phyloP scores from a whole-genome alignment of 2,888 invertebrate species.

The Busseola fusca region DNA sequence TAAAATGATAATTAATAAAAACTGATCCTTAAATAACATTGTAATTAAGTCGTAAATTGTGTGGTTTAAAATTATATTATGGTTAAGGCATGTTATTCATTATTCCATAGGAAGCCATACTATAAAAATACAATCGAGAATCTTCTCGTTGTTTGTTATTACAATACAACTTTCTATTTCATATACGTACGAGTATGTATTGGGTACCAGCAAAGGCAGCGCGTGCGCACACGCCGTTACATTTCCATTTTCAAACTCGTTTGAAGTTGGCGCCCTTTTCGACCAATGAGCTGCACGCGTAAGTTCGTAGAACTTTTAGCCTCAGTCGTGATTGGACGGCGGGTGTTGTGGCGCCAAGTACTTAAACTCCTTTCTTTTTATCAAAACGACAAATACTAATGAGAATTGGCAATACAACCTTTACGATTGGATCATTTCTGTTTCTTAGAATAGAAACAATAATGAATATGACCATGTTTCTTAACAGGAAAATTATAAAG shows the following conservation, averaged over 20 bases:
- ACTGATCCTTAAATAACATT: neutral
- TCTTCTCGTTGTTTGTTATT: constrained; percentile 16
- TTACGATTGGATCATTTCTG: constrained; percentile 19
- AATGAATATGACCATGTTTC: constrained; percentile 8
- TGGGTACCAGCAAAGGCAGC: constrained; percentile 51
- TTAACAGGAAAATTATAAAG: no score
- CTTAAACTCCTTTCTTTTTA: constrained; percentile 55
- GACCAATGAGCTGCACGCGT: constrained; percentile 72
- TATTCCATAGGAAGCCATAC: neutral
- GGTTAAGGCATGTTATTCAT: neutral
- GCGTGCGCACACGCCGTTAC: constrained; percentile 70
- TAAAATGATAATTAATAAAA: neutral
- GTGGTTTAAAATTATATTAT: neutral
- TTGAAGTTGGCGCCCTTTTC: constrained; percentile 77
- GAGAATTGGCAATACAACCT: constrained; percentile 31
- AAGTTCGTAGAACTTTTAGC: constrained; percentile 84
- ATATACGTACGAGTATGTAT: constrained; percentile 51
- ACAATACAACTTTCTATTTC: constrained; percentile 62
- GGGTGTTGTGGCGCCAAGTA: constrained; percentile 62
- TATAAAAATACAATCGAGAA: neutral
- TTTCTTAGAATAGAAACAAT: constrained; percentile 18
- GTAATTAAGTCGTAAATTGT: neutral
- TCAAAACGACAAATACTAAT: constrained; percentile 43
- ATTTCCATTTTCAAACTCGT: constrained; percentile 75
- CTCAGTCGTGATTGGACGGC: constrained; percentile 76